Evolutionary conservation across 2,888 invertebrate genomes (phyloP).

Genomic region (Anthrax anthrax): DNA sequence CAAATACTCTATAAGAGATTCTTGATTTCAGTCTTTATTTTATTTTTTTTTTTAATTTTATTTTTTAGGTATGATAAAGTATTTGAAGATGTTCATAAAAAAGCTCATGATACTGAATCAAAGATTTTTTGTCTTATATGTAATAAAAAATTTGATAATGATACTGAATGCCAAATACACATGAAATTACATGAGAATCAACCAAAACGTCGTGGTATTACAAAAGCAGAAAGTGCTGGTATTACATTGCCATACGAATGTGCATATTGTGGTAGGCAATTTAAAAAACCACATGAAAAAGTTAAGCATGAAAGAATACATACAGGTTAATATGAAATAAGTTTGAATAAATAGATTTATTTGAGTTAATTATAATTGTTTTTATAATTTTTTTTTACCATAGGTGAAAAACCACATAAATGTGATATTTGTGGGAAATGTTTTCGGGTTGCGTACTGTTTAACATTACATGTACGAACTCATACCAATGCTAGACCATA

Average conservation of each 20-base stretch:
- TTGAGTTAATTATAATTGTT: not conserved
- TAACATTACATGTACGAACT: conserved; percentile 65
- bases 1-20: too few relatives aligned
- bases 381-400: conserved; percentile 7
- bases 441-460: conserved; percentile 64
- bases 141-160: conserved; percentile 53
- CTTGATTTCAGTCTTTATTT: conserved; percentile 22
- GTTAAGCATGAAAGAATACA: conserved; percentile 76
- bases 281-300: conserved; percentile 62
- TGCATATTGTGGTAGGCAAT: conserved; percentile 54
- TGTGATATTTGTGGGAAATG: conserved; percentile 70
- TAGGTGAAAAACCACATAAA: conserved; percentile 59
- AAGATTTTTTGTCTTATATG: conserved; percentile 51
- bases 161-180: conserved; percentile 55
- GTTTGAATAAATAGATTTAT: not conserved
- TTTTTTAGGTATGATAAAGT: conserved; percentile 29
- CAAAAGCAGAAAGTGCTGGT: conserved; percentile 12
- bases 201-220: not conserved
- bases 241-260: conserved; percentile 46
- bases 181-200: conserved; percentile 46
- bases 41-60: conserved; percentile 1
- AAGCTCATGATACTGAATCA: conserved; percentile 45
- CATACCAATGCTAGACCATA: conserved; percentile 67
- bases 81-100: conserved; percentile 47
- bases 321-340: conserved; percentile 37